A percentile compares a stretch with the other conserved stretches of the same genome.
Evolutionary conservation across 2,888 invertebrate species (phyloP).

Genomic region (Noctuana brunneofusca): DNA sequence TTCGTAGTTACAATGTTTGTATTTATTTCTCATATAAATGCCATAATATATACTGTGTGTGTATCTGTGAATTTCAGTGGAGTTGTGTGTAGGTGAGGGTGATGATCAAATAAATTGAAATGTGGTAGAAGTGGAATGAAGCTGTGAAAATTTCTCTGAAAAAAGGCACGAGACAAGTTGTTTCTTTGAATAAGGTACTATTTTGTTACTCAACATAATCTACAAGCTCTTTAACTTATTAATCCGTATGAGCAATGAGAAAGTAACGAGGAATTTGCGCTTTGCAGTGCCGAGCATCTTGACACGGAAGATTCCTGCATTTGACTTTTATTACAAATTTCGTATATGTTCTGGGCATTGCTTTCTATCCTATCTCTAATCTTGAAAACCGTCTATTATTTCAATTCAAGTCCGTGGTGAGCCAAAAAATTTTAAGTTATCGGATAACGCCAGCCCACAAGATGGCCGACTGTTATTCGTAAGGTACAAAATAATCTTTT

Average conservation of each 20-base stretch:
- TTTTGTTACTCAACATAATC: conserved; percentile 37
- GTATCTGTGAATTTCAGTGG: conserved; percentile 62
- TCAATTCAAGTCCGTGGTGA: conserved; percentile 58
- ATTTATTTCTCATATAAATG: conserved; percentile 39
- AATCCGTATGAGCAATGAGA: conserved; percentile 41
- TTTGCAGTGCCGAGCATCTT: conserved; percentile 67
- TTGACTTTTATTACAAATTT: conserved; percentile 53
- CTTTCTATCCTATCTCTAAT: conserved; percentile 49
- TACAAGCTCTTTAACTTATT: conserved; percentile 38
- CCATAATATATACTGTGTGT: conserved; percentile 51
- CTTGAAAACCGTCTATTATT: conserved; percentile 50
- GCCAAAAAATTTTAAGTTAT: conserved; percentile 65
- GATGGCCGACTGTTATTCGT: conserved; percentile 82
- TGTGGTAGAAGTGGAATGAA: conserved; percentile 67
- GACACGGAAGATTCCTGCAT: conserved; percentile 51
- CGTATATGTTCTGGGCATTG: conserved; percentile 51
- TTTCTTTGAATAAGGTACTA: conserved; percentile 54
- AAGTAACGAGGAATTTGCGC: conserved; percentile 69
- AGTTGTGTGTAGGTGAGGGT: conserved; percentile 75
- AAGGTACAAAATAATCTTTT: conserved; percentile 70
- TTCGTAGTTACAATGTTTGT: conserved; percentile 8
- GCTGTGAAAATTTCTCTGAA: conserved; percentile 46
- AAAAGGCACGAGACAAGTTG: conserved; percentile 45
- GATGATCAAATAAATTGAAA: conserved; percentile 68
- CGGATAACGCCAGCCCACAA: conserved; percentile 82